phyloP scores from a whole-genome alignment of 2,113 vertebrate species.

The Chamaetylas fuelleborni region DNA sequence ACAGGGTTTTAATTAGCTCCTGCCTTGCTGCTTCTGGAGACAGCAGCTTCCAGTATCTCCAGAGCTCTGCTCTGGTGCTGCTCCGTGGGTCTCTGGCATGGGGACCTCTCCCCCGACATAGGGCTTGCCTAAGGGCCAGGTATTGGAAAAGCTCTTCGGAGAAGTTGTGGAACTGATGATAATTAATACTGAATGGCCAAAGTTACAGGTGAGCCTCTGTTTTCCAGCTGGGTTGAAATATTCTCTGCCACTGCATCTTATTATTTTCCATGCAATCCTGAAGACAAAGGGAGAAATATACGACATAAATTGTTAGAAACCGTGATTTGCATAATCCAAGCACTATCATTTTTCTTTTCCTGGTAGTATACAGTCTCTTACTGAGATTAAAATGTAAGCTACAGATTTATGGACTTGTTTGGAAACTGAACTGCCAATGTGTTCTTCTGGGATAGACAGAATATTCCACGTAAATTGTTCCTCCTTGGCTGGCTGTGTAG shows the following conservation, averaged over 20 bases:
- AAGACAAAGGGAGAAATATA: background rate
- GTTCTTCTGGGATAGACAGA: background rate
- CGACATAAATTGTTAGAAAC: background rate
- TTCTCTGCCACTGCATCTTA: background rate
- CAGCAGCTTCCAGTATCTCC: background rate
- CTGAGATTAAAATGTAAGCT: background rate
- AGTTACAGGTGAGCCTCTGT: background rate
- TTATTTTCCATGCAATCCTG: background rate
- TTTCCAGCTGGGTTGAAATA: background rate
- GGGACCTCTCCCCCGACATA: rapidly evolving
- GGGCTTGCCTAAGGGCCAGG: background rate
- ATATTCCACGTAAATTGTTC: background rate
- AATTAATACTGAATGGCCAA: background rate
- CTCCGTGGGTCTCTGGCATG: background rate
- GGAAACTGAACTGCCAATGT: background rate
- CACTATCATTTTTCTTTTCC: background rate
- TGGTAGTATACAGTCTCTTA: background rate
- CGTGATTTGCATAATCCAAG: background rate
- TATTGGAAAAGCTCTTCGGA: background rate
- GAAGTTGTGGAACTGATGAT: background rate
- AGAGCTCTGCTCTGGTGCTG: background rate
- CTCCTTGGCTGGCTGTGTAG: background rate
- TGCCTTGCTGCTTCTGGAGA: slow-evolving; percentile 40
- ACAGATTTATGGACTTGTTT: background rate
- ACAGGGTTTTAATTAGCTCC: slow-evolving; percentile 58